These are phyloP conservation scores for Empidonax alnorum DNA, from an alignment of 2,113 vertebrate species.

Conservation along the genomic window DNA sequence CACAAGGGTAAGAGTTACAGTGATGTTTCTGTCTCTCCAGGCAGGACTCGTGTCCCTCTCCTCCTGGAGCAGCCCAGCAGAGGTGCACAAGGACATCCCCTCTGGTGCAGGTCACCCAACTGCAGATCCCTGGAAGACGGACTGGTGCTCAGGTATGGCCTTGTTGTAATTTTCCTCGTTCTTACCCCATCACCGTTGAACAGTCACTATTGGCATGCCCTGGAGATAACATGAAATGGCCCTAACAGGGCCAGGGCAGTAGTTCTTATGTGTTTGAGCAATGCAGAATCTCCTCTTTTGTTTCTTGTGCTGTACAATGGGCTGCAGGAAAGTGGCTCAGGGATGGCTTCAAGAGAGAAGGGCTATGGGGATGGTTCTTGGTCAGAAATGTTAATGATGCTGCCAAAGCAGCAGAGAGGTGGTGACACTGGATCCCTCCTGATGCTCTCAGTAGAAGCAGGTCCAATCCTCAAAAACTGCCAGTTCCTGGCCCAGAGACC, in stretches of 20 bases:
- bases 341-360: neutral
- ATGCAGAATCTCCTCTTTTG: neutral
- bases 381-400: neutral
- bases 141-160: neutral
- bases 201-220: rapidly evolving
- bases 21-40: neutral
- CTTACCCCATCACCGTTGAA: neutral
- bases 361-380: neutral
- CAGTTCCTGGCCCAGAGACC: neutral
- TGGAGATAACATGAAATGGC: neutral
- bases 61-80: neutral
- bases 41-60: neutral
- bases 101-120: rapidly evolving
- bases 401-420: neutral
- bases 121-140: neutral
- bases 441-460: neutral
- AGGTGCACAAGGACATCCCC: neutral
- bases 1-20: rapidly evolving
- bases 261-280: neutral
- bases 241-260: neutral
- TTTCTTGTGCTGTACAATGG: neutral
- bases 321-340: neutral
- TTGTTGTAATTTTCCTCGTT: neutral
- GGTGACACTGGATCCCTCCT: neutral
- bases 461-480: neutral